Conservation (phyloP, 92 coral and sea anemone species). For the Phymanthus crucifer region DNA sequence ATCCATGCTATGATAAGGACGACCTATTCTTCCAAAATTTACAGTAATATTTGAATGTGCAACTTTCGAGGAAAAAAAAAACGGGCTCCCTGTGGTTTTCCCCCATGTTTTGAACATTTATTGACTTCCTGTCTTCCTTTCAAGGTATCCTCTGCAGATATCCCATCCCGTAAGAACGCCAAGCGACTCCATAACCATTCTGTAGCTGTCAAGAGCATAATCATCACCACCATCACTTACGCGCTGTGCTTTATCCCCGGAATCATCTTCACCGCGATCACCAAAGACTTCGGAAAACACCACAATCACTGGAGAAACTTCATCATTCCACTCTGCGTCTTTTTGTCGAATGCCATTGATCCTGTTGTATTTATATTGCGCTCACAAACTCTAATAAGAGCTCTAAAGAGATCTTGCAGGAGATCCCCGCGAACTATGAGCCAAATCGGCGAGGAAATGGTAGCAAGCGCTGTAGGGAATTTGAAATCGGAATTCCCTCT, state of each 20-base stretch:
- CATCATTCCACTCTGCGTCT: not conserved
- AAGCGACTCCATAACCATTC: slow-evolving; percentile 1
- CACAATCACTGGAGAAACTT: not conserved
- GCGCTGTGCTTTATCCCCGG: not conserved
- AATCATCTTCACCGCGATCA: not conserved
- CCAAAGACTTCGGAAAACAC: not conserved
- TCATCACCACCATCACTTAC: not conserved
- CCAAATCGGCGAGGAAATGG: not conserved
- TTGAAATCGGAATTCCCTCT: not conserved
- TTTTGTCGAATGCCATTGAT: not conserved
- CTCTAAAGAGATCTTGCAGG: not conserved
- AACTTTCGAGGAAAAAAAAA: no score
- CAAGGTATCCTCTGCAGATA: not conserved
- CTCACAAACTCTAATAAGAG: not conserved
- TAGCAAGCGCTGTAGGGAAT: not conserved
- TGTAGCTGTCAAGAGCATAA: not conserved
- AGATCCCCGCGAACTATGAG: not conserved
- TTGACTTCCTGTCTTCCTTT: not conserved
- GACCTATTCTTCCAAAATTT: no score
- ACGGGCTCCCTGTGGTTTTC: no score
- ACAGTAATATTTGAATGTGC: no score
- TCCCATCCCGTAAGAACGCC: not conserved
- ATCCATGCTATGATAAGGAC: no score
- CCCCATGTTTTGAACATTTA: no score
- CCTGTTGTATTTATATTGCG: not conserved